Conservation (phyloP, 2,888 invertebrate species). For the Macrosoma leucophasiata region DNA sequence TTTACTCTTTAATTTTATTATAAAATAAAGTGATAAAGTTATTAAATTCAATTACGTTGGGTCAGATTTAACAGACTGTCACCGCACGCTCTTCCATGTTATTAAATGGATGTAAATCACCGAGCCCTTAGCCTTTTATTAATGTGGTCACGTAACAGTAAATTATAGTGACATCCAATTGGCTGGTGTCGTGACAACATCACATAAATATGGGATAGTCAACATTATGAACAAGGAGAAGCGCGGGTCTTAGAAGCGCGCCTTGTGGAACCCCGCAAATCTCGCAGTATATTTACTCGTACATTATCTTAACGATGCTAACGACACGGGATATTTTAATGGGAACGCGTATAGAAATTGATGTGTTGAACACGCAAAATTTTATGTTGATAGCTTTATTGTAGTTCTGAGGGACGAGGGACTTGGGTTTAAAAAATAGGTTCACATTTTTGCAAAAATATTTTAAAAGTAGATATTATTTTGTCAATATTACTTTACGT, state of each 20-base stretch:
- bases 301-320: slow-evolving; percentile 14
- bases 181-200: slow-evolving; percentile 66
- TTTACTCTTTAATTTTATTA: too few species aligned
- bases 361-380: too few species aligned
- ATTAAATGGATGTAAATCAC: slow-evolving; percentile 55
- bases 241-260: slow-evolving; percentile 48
- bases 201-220: slow-evolving; percentile 59
- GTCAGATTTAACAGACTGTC: slow-evolving; percentile 41
- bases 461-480: too few species aligned
- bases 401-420: too few species aligned
- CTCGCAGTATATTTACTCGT: slow-evolving; percentile 12
- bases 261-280: slow-evolving; percentile 41
- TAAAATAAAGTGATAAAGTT: too few species aligned
- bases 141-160: slow-evolving; percentile 61
- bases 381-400: too few species aligned
- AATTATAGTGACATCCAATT: slow-evolving; percentile 69
- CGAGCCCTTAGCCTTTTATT: slow-evolving; percentile 42
- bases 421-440: too few species aligned
- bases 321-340: slow-evolving; percentile 14
- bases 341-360: too few species aligned
- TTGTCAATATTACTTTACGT: too few species aligned
- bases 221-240: slow-evolving; percentile 50
- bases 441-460: too few species aligned
- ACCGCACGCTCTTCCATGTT: slow-evolving; percentile 46
- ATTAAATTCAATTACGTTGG: too few species aligned